Evolutionary conservation across 2,888 invertebrate genomes (phyloP), one percentile per base, ranked within the genome.

Genomic region (Morpho deidamia): DNA sequence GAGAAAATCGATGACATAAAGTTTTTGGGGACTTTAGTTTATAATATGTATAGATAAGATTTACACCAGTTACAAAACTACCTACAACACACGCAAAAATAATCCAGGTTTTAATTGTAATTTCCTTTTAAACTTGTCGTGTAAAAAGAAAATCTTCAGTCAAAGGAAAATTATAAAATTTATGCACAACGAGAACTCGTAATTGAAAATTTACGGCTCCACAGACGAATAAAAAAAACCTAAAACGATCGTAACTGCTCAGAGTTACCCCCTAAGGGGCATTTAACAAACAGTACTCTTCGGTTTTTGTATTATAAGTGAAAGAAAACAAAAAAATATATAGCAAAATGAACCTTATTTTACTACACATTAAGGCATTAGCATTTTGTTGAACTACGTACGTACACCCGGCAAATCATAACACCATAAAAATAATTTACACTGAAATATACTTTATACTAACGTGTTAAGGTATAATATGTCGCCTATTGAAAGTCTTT

Each of bases 171-270:
- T 40, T 8, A 40, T 11, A 40, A n/a, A 40, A 40, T 40, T 40
- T 37, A 37, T 37, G 37, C 37, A 3, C 8, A 40, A 10, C n/a
- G 4, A n/a, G 11, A 40, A 11, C 10, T 35, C 47, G 37, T 47
- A 57, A 57, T 53, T 56, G 53, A 50, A 46, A 53, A 47, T 53
- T 54, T 54, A 54, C 44, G 46, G 44, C 43, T 39, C 43, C 38
- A 11, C 43, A 11, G 41, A 54, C 41, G 34, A 51, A 51, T 48
- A 57, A 57, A 57, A 56, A 57, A 53, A 39, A 11, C 44, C 38
- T 35, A 48, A 51, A 54, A 47, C 44, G 47, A 46, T 54, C 57
- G 43, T 55, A 54, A 54, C 51, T 33, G 40, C 40, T 44, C 50
- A 45, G 39, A 58, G 41, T 47, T 51, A 33, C 41, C 40, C 53